These are phyloP conservation scores for Hydrolagus colliei DNA, from an alignment of 2,797 vertebrate species.

Conservation along the genomic window DNA sequence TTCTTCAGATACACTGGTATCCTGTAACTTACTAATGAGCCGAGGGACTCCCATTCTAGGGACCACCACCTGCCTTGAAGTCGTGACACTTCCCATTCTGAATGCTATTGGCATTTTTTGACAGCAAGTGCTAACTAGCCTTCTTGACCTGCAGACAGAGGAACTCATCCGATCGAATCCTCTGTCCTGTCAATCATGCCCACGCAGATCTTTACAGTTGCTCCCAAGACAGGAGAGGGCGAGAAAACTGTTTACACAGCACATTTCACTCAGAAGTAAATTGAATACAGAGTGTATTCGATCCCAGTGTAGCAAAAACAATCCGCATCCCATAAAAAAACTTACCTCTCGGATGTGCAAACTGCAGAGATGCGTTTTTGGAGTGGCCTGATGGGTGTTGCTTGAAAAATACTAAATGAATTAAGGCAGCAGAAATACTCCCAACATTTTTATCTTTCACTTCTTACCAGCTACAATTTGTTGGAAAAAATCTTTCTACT, in stretches of 20 bases:
- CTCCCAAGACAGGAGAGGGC: conserved; percentile 50
- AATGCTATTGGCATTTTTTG: conserved; percentile 73
- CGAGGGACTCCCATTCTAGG: conserved; percentile 68
- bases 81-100: conserved; percentile 67
- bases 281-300: background rate
- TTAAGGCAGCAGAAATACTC: background rate
- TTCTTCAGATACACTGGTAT: conserved; percentile 62
- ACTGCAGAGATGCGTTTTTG: background rate
- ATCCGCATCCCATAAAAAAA: background rate
- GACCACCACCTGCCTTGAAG: conserved; percentile 73
- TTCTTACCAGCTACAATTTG: background rate
- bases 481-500: background rate
- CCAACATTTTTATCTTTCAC: background rate
- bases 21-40: conserved; percentile 73
- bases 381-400: background rate
- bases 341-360: background rate
- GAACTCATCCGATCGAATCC: conserved; percentile 74
- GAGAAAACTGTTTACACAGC: conserved; percentile 34
- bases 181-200: conserved; percentile 69
- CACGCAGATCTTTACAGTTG: conserved; percentile 69
- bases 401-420: background rate
- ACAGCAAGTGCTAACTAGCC: conserved; percentile 69
- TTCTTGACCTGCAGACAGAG: conserved; percentile 68
- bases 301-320: background rate
- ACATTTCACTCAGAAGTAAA: background rate